A percentile compares a stretch with the other conserved stretches of the same genome.
Conservation (phyloP, 2,888 invertebrate species). For the Hemistola chrysoprasaria region DNA sequence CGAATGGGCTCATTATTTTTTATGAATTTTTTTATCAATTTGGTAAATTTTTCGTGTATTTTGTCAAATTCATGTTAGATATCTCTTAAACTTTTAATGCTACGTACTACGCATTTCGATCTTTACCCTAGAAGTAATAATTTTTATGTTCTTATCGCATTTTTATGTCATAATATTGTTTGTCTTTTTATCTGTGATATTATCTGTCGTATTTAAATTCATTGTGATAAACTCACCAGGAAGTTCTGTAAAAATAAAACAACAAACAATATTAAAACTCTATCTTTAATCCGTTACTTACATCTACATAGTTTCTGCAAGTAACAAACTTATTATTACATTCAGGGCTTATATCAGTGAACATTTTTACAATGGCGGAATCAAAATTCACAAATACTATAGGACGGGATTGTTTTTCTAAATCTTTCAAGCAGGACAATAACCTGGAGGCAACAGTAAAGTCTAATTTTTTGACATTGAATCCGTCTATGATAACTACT, state of each 20-base stretch:
- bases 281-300: not conserved
- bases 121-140: no score
- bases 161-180: no score
- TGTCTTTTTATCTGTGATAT: no score
- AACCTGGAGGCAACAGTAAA: conserved; percentile 61
- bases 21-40: no score
- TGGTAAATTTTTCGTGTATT: no score
- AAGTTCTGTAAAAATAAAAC: not conserved
- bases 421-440: conserved; percentile 52
- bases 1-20: no score
- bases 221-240: no score
- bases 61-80: no score
- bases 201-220: no score
- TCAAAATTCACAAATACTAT: conserved; percentile 59
- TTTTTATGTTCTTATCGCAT: no score
- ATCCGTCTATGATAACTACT: conserved; percentile 55
- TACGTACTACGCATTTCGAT: no score
- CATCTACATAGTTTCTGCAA: conserved; percentile 4
- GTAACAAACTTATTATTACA: conserved; percentile 45
- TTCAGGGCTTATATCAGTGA: conserved; percentile 46
- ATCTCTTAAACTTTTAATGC: no score
- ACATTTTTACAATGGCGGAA: conserved; percentile 43
- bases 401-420: conserved; percentile 44
- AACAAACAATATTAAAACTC: not conserved
- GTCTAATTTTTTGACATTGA: conserved; percentile 53